Percentiles rank a stretch among this genome's conserved stretches.
These are phyloP conservation scores for Leptinotarsa peninsularis DNA, from an alignment of 2,888 invertebrate genomes.

Conservation along the genomic window DNA sequence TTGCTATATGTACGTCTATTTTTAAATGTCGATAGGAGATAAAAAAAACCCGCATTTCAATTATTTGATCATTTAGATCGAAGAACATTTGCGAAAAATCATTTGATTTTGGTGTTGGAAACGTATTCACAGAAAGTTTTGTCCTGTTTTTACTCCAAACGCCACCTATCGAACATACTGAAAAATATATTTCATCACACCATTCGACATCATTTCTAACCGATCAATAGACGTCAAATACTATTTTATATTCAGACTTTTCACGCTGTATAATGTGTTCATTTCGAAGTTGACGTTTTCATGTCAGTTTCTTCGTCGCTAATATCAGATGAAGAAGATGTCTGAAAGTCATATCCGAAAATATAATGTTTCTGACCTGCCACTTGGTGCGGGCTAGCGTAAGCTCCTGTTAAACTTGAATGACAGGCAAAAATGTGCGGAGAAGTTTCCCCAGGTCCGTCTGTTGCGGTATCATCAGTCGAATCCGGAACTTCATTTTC, in stretches of 20 bases:
- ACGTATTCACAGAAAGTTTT: background rate
- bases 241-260: background rate
- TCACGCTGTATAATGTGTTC: background rate
- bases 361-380: constrained; percentile 52
- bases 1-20: no score
- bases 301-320: constrained; percentile 37
- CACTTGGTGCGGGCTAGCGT: constrained; percentile 43
- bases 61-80: no score
- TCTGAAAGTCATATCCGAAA: constrained; percentile 62
- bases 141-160: no score
- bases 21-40: no score
- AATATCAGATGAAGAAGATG: constrained; percentile 51
- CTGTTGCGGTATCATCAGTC: constrained; percentile 27
- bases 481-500: constrained; percentile 24
- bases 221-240: background rate
- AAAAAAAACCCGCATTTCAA: no score
- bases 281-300: constrained; percentile 38
- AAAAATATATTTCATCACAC: background rate
- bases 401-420: constrained; percentile 57
- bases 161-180: no score
- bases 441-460: constrained; percentile 29
- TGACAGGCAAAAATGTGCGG: constrained; percentile 56
- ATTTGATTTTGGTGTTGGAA: background rate
- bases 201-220: background rate
- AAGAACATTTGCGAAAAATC: no score